These are phyloP conservation scores for Myxocyprinus asiaticus DNA, from an alignment of 2,113 vertebrate species.

Conservation along the genomic window DNA sequence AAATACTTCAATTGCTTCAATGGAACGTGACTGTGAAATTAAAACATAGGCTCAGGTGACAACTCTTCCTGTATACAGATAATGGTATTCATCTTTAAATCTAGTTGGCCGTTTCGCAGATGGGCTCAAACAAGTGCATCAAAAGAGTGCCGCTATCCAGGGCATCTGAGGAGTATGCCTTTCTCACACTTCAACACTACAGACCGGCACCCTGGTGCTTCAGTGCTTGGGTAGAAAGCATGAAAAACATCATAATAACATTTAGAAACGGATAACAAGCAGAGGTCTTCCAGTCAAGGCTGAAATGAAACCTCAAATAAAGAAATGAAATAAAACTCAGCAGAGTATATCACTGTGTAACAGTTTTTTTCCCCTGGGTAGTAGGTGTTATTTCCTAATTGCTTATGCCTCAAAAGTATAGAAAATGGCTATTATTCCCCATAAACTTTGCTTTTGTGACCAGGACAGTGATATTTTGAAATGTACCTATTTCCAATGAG, in stretches of 20 bases:
- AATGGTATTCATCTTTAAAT: not conserved
- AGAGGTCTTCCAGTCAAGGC: slow-evolving; percentile 1
- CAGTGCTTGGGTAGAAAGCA: slow-evolving; percentile 13
- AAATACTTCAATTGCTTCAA: not conserved
- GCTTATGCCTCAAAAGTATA: too few relatives aligned
- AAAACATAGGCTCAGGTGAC: not conserved
- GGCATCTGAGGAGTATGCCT: slow-evolving; percentile 5
- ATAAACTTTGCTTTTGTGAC: too few relatives aligned
- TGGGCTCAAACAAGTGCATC: slow-evolving; percentile 53
- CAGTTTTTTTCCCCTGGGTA: too few relatives aligned
- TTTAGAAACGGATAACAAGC: slow-evolving; percentile 24
- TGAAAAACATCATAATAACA: not conserved
- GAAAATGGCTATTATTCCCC: too few relatives aligned
- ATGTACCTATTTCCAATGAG: too few relatives aligned
- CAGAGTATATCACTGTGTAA: too few relatives aligned
- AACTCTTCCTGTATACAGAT: not conserved
- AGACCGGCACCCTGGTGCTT: slow-evolving; percentile 26
- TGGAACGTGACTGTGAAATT: not conserved
- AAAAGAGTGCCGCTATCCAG: slow-evolving; percentile 14
- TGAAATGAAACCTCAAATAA: not conserved
- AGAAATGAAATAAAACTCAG: slow-evolving; percentile 15
- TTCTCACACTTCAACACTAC: slow-evolving; percentile 15
- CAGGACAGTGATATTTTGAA: too few relatives aligned
- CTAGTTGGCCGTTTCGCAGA: slow-evolving; percentile 55
- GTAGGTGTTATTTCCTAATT: too few relatives aligned